A percentile compares a stretch with the other conserved stretches of the same genome.
phyloP scores from a whole-genome alignment of 1,140 invertebrate species.

The Conus ventricosus region DNA sequence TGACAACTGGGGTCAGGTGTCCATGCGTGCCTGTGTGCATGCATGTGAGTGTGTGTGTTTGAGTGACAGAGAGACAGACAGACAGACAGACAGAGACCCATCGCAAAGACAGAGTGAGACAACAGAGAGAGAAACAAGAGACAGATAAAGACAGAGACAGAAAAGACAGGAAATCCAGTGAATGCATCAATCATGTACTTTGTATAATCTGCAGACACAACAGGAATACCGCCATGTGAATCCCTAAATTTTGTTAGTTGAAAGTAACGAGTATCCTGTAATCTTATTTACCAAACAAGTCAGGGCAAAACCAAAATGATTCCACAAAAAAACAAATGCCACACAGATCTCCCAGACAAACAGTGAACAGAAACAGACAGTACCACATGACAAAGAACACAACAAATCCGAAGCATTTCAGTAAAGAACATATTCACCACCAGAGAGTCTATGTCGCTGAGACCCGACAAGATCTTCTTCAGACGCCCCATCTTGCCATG shows the following conservation, averaged over 20 bases:
- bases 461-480: constrained; percentile 55
- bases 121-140: too few relatives aligned
- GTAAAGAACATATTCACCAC: constrained; percentile 47
- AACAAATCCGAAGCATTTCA: neutral
- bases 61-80: neutral
- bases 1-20: neutral
- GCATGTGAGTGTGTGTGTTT: neutral
- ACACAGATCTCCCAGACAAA: too few relatives aligned
- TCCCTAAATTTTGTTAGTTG: neutral
- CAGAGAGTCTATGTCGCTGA: constrained; percentile 59
- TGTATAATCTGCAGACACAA: neutral
- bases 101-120: too few relatives aligned
- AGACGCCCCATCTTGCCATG: constrained; percentile 56
- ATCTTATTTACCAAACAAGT: too few relatives aligned
- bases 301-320: too few relatives aligned
- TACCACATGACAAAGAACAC: neutral
- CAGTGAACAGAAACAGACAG: neutral
- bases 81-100: too few relatives aligned
- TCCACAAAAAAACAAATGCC: too few relatives aligned
- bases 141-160: too few relatives aligned
- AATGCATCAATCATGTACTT: neutral
- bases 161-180: too few relatives aligned
- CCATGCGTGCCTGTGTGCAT: neutral
- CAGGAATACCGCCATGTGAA: neutral
- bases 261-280: neutral